A percentile compares a stretch with the other conserved stretches of the same genome.
Conservation (phyloP, 1,140 invertebrate species). For the Drosophila chauvacae region DNA sequence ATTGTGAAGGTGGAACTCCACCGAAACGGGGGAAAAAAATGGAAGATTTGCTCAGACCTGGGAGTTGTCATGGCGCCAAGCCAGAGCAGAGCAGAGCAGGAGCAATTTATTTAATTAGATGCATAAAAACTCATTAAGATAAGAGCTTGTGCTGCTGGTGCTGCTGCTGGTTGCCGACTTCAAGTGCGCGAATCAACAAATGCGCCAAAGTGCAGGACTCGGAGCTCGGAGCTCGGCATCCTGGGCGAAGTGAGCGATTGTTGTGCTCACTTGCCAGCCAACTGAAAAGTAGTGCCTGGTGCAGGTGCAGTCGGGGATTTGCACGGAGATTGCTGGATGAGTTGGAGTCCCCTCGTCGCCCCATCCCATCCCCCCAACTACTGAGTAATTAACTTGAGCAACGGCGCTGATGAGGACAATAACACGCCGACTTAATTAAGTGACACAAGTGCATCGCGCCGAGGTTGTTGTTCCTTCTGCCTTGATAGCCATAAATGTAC, state of each 20-base stretch:
- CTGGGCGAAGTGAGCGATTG: conserved; percentile 63
- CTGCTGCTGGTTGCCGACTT: conserved; percentile 35
- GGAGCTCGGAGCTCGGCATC: conserved; percentile 14
- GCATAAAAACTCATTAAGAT: conserved; percentile 84
- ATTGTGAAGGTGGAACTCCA: conserved; percentile 17
- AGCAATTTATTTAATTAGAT: conserved; percentile 84
- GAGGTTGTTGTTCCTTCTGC: conserved; percentile 16
- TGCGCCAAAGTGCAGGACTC: conserved; percentile 73
- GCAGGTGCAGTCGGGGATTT: conserved; percentile 34
- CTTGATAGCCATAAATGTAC: conserved; percentile 11
- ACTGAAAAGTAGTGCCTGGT: conserved; percentile 64
- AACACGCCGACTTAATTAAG: conserved; percentile 79
- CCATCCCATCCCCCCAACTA: conserved; percentile 5
- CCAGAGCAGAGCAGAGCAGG: conserved; percentile 40
- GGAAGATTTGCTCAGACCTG: conserved; percentile 39
- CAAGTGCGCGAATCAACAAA: conserved; percentile 81
- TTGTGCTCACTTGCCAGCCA: conserved; percentile 78
- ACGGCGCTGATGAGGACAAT: conserved; percentile 68
- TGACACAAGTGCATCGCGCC: conserved; percentile 72
- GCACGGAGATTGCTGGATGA: conserved; percentile 19
- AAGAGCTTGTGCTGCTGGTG: conserved; percentile 62
- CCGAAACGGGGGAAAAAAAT: conserved; percentile 11
- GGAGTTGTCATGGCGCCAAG: conserved; percentile 68
- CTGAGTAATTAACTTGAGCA: conserved; percentile 79
- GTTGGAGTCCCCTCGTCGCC: conserved; percentile 7